A percentile compares a stretch with the other conserved stretches of the same genome.
Conservation (phyloP, 2,888 invertebrate species). For the Apamea sordens region DNA sequence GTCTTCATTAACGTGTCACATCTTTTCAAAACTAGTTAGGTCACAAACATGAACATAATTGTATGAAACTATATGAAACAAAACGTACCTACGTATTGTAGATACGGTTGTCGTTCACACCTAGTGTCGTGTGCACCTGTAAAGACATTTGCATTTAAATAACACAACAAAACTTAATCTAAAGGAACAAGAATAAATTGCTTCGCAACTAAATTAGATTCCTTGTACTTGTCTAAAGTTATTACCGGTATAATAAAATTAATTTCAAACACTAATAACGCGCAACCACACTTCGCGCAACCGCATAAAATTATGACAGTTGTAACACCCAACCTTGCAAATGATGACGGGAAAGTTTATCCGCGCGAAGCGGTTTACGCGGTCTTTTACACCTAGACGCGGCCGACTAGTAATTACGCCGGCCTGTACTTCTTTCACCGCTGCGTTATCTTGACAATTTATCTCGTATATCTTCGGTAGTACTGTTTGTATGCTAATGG, state of each 20-base stretch:
- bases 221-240: slow-evolving; percentile 45
- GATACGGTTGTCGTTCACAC: neutral
- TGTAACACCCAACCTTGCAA: slow-evolving; percentile 60
- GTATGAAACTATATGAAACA: neutral
- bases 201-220: slow-evolving; percentile 44
- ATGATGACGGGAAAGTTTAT: slow-evolving; percentile 60
- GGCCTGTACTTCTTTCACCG: slow-evolving; percentile 83
- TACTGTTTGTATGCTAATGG: slow-evolving; percentile 87
- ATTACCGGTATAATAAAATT: slow-evolving; percentile 64
- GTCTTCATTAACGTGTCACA: neutral
- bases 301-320: slow-evolving; percentile 68
- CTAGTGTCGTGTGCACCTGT: too few relatives aligned
- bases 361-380: slow-evolving; percentile 64
- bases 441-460: slow-evolving; percentile 84
- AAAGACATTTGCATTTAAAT: slow-evolving; percentile 25
- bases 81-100: too few relatives aligned
- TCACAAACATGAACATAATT: neutral
- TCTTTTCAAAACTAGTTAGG: neutral
- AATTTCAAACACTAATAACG: slow-evolving; percentile 59
- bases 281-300: slow-evolving; percentile 55
- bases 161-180: slow-evolving; percentile 30
- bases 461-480: slow-evolving; percentile 83
- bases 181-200: slow-evolving; percentile 48
- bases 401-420: slow-evolving; percentile 80
- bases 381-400: slow-evolving; percentile 72